Percentiles rank a stretch among this genome's conserved stretches.
Conservation (phyloP, 2,113 vertebrate genomes). For the Chinchilla lanigera region DNA sequence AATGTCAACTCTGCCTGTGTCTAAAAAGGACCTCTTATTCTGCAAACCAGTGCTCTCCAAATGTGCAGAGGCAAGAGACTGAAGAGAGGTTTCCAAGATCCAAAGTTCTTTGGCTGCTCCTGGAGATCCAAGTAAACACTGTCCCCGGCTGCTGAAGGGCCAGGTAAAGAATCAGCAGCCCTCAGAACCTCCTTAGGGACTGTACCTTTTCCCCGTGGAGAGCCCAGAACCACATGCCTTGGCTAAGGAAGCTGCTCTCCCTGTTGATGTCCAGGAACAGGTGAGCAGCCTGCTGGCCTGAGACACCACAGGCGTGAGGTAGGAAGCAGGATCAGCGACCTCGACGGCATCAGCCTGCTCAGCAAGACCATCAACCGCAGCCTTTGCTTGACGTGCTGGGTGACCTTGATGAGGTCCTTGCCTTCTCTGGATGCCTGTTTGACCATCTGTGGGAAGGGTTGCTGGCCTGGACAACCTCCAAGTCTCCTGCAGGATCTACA, state of each 20-base stretch:
- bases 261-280: neutral
- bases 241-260: neutral
- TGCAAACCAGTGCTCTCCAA: neutral
- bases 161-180: neutral
- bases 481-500: neutral
- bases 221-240: neutral
- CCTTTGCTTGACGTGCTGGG: neutral
- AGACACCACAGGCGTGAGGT: neutral
- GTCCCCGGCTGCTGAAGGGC: neutral
- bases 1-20: neutral
- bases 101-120: neutral
- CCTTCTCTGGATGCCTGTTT: neutral
- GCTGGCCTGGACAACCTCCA: neutral
- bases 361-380: neutral
- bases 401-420: neutral
- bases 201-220: neutral
- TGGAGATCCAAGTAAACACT: neutral
- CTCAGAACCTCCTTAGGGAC: neutral
- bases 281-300: neutral
- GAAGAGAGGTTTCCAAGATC: neutral
- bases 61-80: neutral
- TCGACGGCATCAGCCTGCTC: neutral
- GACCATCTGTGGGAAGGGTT: neutral
- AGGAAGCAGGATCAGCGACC: fast-evolving
- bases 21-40: neutral